phyloP scores from a whole-genome alignment of 2,113 vertebrate genomes.

The Porphyrio hochstetteri region DNA sequence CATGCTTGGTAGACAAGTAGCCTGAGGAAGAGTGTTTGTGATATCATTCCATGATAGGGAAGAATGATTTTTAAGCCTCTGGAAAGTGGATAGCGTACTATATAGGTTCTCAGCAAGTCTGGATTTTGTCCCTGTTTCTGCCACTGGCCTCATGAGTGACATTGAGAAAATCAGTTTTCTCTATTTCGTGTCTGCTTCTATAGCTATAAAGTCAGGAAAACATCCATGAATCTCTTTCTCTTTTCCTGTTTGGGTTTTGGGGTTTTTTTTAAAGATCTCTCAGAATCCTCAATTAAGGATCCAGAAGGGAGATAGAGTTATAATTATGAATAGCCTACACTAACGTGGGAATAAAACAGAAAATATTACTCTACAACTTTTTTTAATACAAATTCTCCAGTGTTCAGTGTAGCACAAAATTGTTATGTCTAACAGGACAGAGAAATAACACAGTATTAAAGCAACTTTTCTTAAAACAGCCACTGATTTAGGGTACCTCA shows the following conservation, averaged over 20 bases:
- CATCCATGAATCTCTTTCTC: background rate
- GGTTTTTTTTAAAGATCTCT: background rate
- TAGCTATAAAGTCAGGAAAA: background rate
- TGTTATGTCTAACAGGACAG: background rate
- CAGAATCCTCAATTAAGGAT: background rate
- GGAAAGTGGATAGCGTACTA: background rate
- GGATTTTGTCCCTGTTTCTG: background rate
- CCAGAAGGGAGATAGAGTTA: background rate
- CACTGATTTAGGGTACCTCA: background rate
- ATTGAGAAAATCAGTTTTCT: background rate
- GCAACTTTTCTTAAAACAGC: background rate
- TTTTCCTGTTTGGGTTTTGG: no score
- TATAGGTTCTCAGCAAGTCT: background rate
- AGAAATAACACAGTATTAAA: background rate
- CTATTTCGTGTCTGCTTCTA: background rate
- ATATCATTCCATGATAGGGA: background rate
- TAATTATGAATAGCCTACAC: background rate
- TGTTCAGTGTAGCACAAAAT: background rate
- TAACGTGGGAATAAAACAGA: background rate
- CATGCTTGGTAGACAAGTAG: constrained; percentile 3
- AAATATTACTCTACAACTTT: background rate
- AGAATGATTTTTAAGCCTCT: background rate
- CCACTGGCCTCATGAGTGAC: background rate
- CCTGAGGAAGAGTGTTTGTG: constrained; percentile 14
- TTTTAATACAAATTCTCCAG: background rate